A percentile compares a stretch with the other conserved stretches of the same genome.
These are phyloP conservation scores for Eulemur rufifrons DNA, from an alignment of 2,113 vertebrate species.

Conservation along the genomic window DNA sequence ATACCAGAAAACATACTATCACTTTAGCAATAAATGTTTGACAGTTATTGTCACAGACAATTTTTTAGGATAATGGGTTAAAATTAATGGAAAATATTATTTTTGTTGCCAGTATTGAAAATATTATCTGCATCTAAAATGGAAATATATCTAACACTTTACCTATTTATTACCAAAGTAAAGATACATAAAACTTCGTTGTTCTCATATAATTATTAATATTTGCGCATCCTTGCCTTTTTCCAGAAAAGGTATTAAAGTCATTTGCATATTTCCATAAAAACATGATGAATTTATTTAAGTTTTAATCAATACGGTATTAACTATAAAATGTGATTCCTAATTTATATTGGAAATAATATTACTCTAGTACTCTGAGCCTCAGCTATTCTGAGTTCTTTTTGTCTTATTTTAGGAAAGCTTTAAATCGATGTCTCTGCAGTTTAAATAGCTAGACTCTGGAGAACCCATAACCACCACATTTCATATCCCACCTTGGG, in stretches of 20 bases:
- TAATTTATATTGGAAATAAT: background rate
- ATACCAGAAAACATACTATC: background rate
- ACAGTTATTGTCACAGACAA: background rate
- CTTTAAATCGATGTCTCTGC: background rate
- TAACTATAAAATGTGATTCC: background rate
- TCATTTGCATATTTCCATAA: background rate
- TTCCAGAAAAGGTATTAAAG: background rate
- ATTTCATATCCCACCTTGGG: no score
- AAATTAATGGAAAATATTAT: background rate
- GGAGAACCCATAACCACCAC: background rate
- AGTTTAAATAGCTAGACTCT: background rate
- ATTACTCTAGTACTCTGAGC: background rate
- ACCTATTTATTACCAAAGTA: background rate
- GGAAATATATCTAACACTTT: background rate
- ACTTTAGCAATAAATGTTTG: conserved; percentile 4
- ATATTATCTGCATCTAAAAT: background rate
- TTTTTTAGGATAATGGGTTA: background rate
- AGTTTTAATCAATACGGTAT: background rate
- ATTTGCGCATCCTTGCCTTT: background rate
- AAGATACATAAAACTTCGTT: background rate
- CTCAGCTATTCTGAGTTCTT: background rate
- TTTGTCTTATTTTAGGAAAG: background rate
- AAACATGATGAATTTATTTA: background rate
- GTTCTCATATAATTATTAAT: background rate
- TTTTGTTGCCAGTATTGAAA: background rate